Evolutionary conservation across 1,140 invertebrate genomes (phyloP), one percentile per base, ranked within the genome.

Genomic region (Macrobrachium nipponense): DNA sequence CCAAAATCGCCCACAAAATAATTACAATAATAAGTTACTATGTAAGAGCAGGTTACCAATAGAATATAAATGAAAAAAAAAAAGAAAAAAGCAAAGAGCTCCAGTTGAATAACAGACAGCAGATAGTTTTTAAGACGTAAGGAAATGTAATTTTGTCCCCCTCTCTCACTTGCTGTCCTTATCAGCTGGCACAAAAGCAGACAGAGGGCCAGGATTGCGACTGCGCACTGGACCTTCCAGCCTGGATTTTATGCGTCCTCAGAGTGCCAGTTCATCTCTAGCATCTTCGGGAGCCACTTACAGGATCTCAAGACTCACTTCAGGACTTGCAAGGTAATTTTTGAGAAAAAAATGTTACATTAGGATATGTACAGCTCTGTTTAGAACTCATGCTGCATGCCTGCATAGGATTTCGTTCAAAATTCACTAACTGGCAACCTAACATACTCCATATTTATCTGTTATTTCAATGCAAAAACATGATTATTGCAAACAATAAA

Each of bases 121-220:
- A 51, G 23, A n/a, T 79, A 51, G 23, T 59, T 61, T 59, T 79
- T 23, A 11, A 18, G 27, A 10, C 15, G 36, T 79, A 23, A 20
- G 51, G 60, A 51, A 61, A 20, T 79, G n/a, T 79, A 6, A 60
- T 51, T 79, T 51, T 79, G 5, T 79, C 23, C 62, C 77, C 60
- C 77, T 79, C 77, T 79, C 77, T 79, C 77, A 62, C 76, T 78
- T 58, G 5, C 77, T 79, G 15, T 79, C 8, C 27, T 59, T 64
- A 14, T 79, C 44, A 76, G 73, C 73, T 0, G 44, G 73, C 2
- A 20, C 12, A 20, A 20, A 58, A 18, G 44, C 44, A 20, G 73
- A 76, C 5, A 5, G 73, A 15, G 27, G n/a, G 10, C 5, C 73
- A 17, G 8, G 17, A 11, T 44, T 58, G 17, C n/a, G 73, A 1